phyloP scores from a whole-genome alignment of 1,140 invertebrate species.

The Drosophila pallidifrons region DNA sequence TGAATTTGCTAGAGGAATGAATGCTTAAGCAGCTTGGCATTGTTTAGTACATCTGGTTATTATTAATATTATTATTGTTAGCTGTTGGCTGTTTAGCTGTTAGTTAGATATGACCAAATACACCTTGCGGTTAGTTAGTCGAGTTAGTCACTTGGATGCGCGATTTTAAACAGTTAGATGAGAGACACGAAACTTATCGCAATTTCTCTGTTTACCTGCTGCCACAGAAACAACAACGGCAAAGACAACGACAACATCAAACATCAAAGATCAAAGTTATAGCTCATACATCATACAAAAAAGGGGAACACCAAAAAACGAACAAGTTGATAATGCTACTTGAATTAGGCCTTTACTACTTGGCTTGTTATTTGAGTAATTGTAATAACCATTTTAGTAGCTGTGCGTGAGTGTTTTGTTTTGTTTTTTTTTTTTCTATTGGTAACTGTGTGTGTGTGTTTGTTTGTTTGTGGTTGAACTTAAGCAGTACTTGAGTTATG shows the following conservation, averaged over 20 bases:
- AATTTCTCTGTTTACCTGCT: slow-evolving; percentile 67
- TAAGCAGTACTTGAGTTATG: slow-evolving; percentile 89
- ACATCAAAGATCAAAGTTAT: slow-evolving; percentile 39
- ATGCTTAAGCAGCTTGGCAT: slow-evolving; percentile 6
- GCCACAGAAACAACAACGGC: slow-evolving; percentile 46
- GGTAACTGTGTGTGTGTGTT: slow-evolving; percentile 45
- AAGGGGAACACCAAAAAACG: slow-evolving; percentile 62
- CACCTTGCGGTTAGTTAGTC: slow-evolving; percentile 36
- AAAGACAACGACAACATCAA: slow-evolving; percentile 64
- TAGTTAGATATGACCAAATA: slow-evolving; percentile 34
- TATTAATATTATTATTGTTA: slow-evolving; percentile 16
- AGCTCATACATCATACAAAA: slow-evolving; percentile 45
- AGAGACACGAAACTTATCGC: slow-evolving; percentile 33
- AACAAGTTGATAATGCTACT: slow-evolving; percentile 45
- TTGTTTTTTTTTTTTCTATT: slow-evolving; percentile 47
- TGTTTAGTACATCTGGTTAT: slow-evolving; percentile 7
- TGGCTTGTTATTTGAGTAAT: slow-evolving; percentile 46
- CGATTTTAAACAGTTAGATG: slow-evolving; percentile 38
- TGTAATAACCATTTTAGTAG: slow-evolving; percentile 52
- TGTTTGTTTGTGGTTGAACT: slow-evolving; percentile 58
- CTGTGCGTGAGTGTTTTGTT: slow-evolving; percentile 43
- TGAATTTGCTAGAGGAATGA: slow-evolving; percentile 25
- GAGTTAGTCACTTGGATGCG: slow-evolving; percentile 33
- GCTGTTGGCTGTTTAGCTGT: background rate
- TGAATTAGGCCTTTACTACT: slow-evolving; percentile 39